Base-by-base conservation (phyloP, 1,140 invertebrate genomes). In the Penaeus vannamei region DNA sequence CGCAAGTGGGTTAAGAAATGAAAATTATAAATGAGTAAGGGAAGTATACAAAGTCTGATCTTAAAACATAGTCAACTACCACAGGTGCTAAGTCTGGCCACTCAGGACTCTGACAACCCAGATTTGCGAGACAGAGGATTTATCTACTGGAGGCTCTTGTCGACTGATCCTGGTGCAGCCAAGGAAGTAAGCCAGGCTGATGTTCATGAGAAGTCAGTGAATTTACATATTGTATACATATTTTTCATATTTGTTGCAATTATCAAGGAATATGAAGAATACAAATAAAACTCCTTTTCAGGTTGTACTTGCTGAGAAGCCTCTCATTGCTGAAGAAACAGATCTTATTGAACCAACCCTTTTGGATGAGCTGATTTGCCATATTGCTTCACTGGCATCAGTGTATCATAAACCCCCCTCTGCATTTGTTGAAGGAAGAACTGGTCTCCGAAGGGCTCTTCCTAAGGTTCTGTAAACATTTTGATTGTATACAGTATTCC, bases 391-490 rank as follows among this genome's bases (percentile, higher is more conserved):
- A 89, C 94, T 99, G 86, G 99, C 99, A 19, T 99, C 98, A 36
- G 99, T 99, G 5, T 99, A 99, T 93, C 99, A 99, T 92, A 99
- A 99, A 93, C 99, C 99, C 53, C 99, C 99, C 0, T 98, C 97
- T 53, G 98, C 99, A 0, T 99, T 99, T 93, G 98, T 99, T 53
- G 99, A 99, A 94, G 98, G 97, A 32, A 85, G 93, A 86, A 90
- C 93, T 62, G 92, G 92, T 22, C 76, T 92, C 72, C 92, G 93
- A 76, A 89, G 93, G 72, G 89, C 89, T 17, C 81, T 91, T 20
- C 90, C 90, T 26, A 91, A 91, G 72, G 90, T 89, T 32, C 69
- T 62, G 26, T 19, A 36, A 59, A 29, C 36, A 29, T 81, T 12
- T 62, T 32, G 61, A 29, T 46, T 36, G 61, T 76, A 42, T 62